phyloP scores from a whole-genome alignment of 2,113 vertebrate species.

The Fregata magnificens region DNA sequence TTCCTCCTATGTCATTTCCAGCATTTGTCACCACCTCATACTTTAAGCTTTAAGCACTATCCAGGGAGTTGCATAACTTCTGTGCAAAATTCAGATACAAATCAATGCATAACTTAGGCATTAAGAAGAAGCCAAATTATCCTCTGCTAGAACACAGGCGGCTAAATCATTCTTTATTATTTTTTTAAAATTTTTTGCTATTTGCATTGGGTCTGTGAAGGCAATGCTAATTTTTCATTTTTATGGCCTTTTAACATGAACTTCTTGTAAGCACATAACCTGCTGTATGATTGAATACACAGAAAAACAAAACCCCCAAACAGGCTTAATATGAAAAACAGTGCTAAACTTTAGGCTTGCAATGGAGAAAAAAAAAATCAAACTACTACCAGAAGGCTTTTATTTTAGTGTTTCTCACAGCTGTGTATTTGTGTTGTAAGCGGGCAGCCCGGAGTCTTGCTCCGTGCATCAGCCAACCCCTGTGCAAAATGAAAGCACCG shows the following conservation, averaged over 20 bases:
- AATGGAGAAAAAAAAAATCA: not conserved
- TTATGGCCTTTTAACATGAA: constrained; percentile 29
- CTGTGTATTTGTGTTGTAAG: not conserved
- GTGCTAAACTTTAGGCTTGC: not conserved
- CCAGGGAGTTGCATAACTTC: constrained; percentile 67
- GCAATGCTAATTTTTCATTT: constrained; percentile 28
- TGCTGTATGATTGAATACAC: constrained; percentile 12
- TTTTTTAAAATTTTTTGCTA: not conserved
- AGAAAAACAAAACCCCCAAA: constrained; percentile 14
- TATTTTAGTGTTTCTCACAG: not conserved
- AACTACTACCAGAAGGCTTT: not conserved
- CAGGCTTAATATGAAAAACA: constrained; percentile 48
- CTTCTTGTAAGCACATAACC: constrained; percentile 28
- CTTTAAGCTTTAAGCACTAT: constrained; percentile 27
- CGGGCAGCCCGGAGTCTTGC: not conserved
- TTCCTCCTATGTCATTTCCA: constrained; percentile 48
- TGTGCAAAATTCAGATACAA: constrained; percentile 56
- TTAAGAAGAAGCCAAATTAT: constrained; percentile 21
- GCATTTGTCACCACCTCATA: constrained; percentile 70
- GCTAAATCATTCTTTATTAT: constrained; percentile 5
- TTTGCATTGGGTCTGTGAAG: not conserved
- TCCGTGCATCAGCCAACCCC: not conserved
- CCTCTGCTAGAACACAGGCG: not conserved
- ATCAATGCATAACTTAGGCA: not conserved
- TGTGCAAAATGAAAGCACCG: not conserved